Evolutionary conservation across 92 coral and sea anemone genomes (phyloP), one percentile per base, ranked within the genome.

Genomic region (Epizoanthus fatuus): DNA sequence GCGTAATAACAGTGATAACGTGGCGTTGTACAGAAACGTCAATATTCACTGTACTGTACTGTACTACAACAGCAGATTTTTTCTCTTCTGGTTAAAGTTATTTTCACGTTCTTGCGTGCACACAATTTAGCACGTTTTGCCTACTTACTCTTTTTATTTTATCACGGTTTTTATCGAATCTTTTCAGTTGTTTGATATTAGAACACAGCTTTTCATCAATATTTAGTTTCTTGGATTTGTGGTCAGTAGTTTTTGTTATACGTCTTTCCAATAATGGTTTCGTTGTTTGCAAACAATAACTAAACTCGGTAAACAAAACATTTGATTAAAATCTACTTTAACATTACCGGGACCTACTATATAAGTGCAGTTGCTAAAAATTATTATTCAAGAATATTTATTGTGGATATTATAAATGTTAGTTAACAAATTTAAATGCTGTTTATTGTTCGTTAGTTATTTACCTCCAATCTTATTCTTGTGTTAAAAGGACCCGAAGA

Each of bases 291-390:
- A 65, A 37, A 29, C 35, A 1, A 29, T 29, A 29, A 29, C 35
- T 29, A 29, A 29, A 29, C 35, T 29, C 35, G 35, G 35, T 29
- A 29, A 29, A 29, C 35, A 29, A 29, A 2, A 29, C 35, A 29
- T 29, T 29, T 29, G 35, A 29, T 64, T 3, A 13, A 11, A 64
- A 11, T 64, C 7, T 10, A 4, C 12, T 64, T 64, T 10, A 32
- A 12, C 70, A 32, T 35, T 35, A 14, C 16, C 38, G 13, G 49
- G 20, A 49, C 72, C 15, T 65, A 65, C 44, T 0, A 49, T 49
- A 49, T 4, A 37, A 38, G 72, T 66, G 72, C 72, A 66, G 72
- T 14, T 66, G 49, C 72, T 66, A 13, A 66, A 64, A 13, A 37
- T 66, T 37, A 14, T 62, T 62, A 37, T 66, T 22, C 20, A 35